phyloP scores from a whole-genome alignment of 2,888 invertebrate species.

The Nudaria mundana region DNA sequence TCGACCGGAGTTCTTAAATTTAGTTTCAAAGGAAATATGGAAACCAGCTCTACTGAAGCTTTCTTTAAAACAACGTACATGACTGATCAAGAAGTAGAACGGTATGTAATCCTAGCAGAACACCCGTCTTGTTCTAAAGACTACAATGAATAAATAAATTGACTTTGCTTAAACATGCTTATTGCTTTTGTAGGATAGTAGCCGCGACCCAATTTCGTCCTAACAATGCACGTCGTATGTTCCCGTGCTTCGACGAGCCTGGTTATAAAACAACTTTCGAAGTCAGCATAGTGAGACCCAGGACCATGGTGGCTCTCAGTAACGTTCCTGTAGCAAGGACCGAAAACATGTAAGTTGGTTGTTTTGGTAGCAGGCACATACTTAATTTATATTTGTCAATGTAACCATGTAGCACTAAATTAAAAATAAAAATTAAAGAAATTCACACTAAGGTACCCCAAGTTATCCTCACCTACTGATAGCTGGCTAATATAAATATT shows the following conservation, averaged over 20 bases:
- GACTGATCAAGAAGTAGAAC: conserved; percentile 63
- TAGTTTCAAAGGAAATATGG: conserved; percentile 84
- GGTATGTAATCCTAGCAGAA: too few species aligned
- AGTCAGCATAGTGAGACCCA: conserved; percentile 82
- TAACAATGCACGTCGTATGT: conserved; percentile 87
- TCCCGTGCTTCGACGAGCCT: conserved; percentile 92
- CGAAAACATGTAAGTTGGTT: conserved; percentile 82
- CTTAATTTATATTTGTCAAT: too few species aligned
- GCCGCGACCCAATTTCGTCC: conserved; percentile 86
- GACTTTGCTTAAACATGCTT: not conserved
- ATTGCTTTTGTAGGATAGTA: conserved; percentile 68
- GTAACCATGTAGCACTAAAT: too few species aligned
- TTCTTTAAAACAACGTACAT: conserved; percentile 85
- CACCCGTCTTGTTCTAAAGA: too few species aligned
- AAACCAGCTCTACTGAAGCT: conserved; percentile 83
- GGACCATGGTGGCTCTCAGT: conserved; percentile 81
- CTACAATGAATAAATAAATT: too few species aligned
- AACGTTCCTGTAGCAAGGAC: conserved; percentile 83
- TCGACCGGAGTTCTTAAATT: conserved; percentile 83
- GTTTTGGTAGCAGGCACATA: too few species aligned
- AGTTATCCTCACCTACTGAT: too few species aligned
- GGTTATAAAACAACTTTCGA: conserved; percentile 87
- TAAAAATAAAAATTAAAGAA: too few species aligned
- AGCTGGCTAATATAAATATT: too few species aligned
- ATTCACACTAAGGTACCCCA: too few species aligned